Evolutionary conservation across 53 echinoderm and acorn worm genomes (phyloP).

Genomic region (Temnopleurus reevesii): DNA sequence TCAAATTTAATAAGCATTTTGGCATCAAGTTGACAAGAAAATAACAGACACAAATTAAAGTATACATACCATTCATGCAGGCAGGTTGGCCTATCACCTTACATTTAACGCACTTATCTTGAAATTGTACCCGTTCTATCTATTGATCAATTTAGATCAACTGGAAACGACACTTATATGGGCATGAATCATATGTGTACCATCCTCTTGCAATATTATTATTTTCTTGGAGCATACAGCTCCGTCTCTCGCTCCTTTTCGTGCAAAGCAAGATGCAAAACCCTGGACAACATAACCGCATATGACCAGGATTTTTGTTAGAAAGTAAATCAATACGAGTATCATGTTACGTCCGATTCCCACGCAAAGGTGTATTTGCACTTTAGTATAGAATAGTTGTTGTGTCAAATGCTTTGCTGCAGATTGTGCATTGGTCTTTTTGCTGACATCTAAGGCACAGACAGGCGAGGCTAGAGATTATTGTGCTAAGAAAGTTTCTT

Average conservation of each 20-base stretch:
- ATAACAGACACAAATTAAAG: background rate
- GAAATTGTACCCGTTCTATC: background rate
- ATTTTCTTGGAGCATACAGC: too few species aligned
- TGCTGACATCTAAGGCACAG: too few species aligned
- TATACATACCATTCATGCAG: background rate
- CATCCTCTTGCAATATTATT: background rate
- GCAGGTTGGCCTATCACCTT: background rate
- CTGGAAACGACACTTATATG: background rate
- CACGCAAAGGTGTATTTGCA: background rate
- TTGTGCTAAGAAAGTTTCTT: too few species aligned
- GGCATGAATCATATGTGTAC: background rate
- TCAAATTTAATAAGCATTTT: background rate
- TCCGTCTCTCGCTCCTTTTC: background rate
- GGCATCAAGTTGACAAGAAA: background rate
- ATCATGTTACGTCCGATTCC: constrained; percentile 1
- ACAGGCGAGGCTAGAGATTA: too few species aligned
- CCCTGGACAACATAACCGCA: background rate
- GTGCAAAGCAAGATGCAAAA: background rate
- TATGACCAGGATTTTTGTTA: background rate
- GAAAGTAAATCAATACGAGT: background rate
- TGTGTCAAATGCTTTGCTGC: too few species aligned
- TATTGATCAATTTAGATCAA: background rate
- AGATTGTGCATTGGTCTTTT: too few species aligned
- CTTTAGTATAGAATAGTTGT: too few species aligned
- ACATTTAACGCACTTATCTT: background rate